Evolutionary conservation across 1,140 invertebrate genomes (phyloP).

Genomic region (Drosophila kanapiae): DNA sequence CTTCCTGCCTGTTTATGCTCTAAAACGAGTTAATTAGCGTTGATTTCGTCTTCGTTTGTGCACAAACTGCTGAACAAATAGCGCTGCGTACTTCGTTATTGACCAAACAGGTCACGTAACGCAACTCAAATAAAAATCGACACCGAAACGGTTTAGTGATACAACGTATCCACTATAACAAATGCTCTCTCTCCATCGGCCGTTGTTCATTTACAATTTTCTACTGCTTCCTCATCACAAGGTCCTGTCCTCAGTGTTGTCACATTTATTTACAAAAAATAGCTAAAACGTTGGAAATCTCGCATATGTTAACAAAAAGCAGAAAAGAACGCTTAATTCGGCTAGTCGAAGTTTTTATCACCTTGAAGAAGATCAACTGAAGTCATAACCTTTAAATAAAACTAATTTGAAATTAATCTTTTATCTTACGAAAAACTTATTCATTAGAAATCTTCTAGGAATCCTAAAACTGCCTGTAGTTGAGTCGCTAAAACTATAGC

Average conservation of each 20-base stretch:
- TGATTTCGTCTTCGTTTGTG: slow-evolving; percentile 74
- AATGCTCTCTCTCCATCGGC: background rate
- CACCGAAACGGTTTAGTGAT: slow-evolving; percentile 74
- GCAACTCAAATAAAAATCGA: slow-evolving; percentile 76
- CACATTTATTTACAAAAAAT: background rate
- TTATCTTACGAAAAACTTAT: no score
- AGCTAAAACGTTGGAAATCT: no score
- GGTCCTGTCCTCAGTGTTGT: background rate
- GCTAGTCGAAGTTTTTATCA: background rate
- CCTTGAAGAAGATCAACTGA: no score
- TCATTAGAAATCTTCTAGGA: no score
- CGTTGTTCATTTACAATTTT: slow-evolving; percentile 63
- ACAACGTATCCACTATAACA: slow-evolving; percentile 48
- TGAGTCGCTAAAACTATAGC: no score
- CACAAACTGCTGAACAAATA: slow-evolving; percentile 76
- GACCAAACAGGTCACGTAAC: slow-evolving; percentile 75
- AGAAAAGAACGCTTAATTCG: background rate
- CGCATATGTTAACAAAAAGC: background rate
- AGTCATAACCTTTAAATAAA: no score
- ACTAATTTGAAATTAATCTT: no score
- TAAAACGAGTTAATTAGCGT: slow-evolving; percentile 77
- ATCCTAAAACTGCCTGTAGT: no score
- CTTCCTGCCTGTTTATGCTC: slow-evolving; percentile 43
- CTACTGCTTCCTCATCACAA: slow-evolving; percentile 5
- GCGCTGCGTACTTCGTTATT: slow-evolving; percentile 69